phyloP scores from a whole-genome alignment of 2,113 vertebrate species.

The Misgurnus mizolepis region DNA sequence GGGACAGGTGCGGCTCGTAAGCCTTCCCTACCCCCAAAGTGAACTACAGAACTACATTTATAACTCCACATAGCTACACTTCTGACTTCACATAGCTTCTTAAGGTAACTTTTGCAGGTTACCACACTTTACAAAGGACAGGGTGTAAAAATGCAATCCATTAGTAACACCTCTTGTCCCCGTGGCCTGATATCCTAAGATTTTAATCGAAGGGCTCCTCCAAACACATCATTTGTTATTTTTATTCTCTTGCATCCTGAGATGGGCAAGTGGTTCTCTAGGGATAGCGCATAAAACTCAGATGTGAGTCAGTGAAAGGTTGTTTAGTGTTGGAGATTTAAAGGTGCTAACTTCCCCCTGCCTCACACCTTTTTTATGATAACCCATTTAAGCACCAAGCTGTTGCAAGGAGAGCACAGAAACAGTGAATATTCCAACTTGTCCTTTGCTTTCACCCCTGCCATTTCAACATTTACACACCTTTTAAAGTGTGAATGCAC shows the following conservation, averaged over 20 bases:
- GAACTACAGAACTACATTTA: neutral
- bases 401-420: conserved; percentile 4
- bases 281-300: conserved; percentile 6
- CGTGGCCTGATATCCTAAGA: neutral
- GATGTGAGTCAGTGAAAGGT: neutral
- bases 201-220: neutral
- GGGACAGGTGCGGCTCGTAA: too few species aligned
- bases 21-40: neutral
- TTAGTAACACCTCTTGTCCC: conserved; percentile 33
- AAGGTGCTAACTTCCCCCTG: conserved; percentile 9
- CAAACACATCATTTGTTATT: neutral
- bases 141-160: conserved; percentile 31
- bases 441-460: conserved; percentile 19
- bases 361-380: conserved; percentile 21
- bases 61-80: too few species aligned
- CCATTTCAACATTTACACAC: conserved; percentile 26
- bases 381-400: conserved; percentile 14
- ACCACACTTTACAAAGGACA: neutral
- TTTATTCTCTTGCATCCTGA: neutral
- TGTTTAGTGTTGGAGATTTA: conserved; percentile 29
- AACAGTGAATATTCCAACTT: neutral
- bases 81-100: neutral
- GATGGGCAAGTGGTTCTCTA: neutral
- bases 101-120: too few species aligned
- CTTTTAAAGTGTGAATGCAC: conserved; percentile 17